phyloP scores from a whole-genome alignment of 2,888 invertebrate genomes.

The Buathra laborator region DNA sequence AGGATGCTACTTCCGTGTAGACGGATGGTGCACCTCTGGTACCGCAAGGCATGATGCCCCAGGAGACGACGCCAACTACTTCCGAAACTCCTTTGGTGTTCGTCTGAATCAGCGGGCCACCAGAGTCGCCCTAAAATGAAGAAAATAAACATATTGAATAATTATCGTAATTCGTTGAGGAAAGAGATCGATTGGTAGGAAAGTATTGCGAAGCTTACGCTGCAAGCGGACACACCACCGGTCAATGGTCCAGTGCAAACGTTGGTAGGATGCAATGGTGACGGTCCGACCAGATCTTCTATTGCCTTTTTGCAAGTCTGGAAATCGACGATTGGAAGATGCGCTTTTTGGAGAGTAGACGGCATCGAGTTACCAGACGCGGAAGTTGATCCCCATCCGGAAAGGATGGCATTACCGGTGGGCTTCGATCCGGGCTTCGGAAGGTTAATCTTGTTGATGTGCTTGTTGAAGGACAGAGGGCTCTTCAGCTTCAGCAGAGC shows the following conservation, averaged over 20 bases:
- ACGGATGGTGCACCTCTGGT: constrained; percentile 84
- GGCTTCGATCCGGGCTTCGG: constrained; percentile 77
- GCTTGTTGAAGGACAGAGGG: constrained; percentile 77
- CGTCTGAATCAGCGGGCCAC: constrained; percentile 86
- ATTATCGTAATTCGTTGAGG: neutral
- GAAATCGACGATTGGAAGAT: constrained; percentile 77
- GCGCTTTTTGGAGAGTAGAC: constrained; percentile 77
- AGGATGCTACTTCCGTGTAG: constrained; percentile 84
- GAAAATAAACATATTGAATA: constrained; percentile 9
- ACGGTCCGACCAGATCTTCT: constrained; percentile 70
- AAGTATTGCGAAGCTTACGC: constrained; percentile 63
- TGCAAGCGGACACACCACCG: constrained; percentile 71
- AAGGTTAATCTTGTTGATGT: constrained; percentile 81
- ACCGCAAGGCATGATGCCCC: constrained; percentile 85
- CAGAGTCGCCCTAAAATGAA: constrained; percentile 86
- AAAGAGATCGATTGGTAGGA: neutral
- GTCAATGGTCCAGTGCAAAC: constrained; percentile 76
- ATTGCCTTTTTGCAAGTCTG: constrained; percentile 73
- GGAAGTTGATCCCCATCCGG: constrained; percentile 86
- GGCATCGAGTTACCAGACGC: constrained; percentile 73
- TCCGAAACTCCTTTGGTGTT: constrained; percentile 88
- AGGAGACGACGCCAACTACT: constrained; percentile 88
- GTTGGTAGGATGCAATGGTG: constrained; percentile 75
- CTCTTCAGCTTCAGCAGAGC: constrained; percentile 85
- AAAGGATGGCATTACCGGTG: constrained; percentile 80